These are phyloP conservation scores for Dorcus parallelipipedus DNA, from an alignment of 2,888 invertebrate species.

Conservation along the genomic window DNA sequence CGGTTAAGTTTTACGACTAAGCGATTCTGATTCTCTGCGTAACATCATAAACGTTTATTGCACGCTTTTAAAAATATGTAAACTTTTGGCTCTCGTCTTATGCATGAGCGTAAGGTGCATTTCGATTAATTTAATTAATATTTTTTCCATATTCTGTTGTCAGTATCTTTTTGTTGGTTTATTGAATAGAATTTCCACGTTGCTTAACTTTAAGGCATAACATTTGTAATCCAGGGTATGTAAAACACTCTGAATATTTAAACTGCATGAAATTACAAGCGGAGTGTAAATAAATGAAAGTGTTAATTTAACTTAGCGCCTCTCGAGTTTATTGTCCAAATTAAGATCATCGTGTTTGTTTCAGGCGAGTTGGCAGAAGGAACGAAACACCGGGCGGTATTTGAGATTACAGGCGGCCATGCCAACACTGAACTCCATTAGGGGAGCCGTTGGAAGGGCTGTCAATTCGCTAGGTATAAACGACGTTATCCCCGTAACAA, in stretches of 20 bases:
- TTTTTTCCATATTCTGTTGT: too few species aligned
- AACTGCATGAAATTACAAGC: not conserved
- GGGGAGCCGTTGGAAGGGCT: slow-evolving; percentile 17
- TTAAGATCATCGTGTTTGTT: slow-evolving; percentile 1
- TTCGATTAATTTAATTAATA: too few species aligned
- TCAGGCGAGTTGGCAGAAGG: slow-evolving; percentile 1
- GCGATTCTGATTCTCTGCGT: too few species aligned
- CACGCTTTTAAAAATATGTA: too few species aligned
- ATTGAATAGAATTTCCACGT: too few species aligned
- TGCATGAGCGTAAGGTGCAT: too few species aligned
- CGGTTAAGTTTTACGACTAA: too few species aligned
- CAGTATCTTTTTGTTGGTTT: too few species aligned
- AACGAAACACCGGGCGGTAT: slow-evolving; percentile 1
- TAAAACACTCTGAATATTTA: not conserved
- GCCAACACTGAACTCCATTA: slow-evolving; percentile 1
- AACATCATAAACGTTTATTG: too few species aligned
- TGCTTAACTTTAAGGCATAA: too few species aligned
- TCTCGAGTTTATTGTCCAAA: not conserved
- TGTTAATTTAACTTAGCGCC: not conserved
- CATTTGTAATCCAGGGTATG: too few species aligned
- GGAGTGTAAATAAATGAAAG: not conserved
- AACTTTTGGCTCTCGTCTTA: too few species aligned
- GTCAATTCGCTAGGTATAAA: slow-evolving; percentile 18
- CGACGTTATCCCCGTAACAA: slow-evolving; percentile 19
- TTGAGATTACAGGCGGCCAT: slow-evolving; percentile 2